These are phyloP conservation scores for Lampropteryx suffumata DNA, from an alignment of 2,888 invertebrate species.

Conservation along the genomic window DNA sequence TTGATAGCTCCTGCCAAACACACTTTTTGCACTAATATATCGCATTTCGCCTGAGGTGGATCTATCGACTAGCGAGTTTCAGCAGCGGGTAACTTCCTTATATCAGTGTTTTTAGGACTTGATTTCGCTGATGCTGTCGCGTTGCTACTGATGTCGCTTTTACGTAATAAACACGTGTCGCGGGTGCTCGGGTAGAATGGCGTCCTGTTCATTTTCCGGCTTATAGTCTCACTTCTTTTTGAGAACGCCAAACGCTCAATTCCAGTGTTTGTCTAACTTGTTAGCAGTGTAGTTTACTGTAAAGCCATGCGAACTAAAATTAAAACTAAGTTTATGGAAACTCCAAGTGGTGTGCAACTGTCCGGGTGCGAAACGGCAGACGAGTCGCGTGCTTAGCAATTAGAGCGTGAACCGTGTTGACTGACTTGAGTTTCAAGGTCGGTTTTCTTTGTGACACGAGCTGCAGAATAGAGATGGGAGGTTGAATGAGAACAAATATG, in stretches of 20 bases:
- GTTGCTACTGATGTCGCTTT: too few relatives aligned
- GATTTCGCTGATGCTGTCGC: too few relatives aligned
- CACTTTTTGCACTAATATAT: too few relatives aligned
- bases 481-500: background rate
- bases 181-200: too few relatives aligned
- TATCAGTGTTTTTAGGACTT: too few relatives aligned
- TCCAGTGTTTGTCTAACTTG: too few relatives aligned
- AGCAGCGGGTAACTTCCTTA: too few relatives aligned
- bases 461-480: slow-evolving; percentile 3
- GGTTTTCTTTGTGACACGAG: slow-evolving; percentile 11
- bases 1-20: too few relatives aligned
- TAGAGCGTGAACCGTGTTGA: slow-evolving; percentile 47
- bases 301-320: background rate
- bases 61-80: too few relatives aligned
- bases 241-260: too few relatives aligned
- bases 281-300: background rate
- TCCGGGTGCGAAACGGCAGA: slow-evolving; percentile 21
- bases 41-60: too few relatives aligned
- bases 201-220: background rate
- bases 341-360: slow-evolving; percentile 18
- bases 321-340: slow-evolving; percentile 12
- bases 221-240: background rate
- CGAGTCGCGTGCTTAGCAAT: slow-evolving; percentile 50
- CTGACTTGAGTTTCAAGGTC: slow-evolving; percentile 16
- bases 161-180: too few relatives aligned